A percentile compares a stretch with the other conserved stretches of the same genome.
These are phyloP conservation scores for Phoenicopterus ruber DNA, from an alignment of 2,113 vertebrate species.

Conservation along the genomic window DNA sequence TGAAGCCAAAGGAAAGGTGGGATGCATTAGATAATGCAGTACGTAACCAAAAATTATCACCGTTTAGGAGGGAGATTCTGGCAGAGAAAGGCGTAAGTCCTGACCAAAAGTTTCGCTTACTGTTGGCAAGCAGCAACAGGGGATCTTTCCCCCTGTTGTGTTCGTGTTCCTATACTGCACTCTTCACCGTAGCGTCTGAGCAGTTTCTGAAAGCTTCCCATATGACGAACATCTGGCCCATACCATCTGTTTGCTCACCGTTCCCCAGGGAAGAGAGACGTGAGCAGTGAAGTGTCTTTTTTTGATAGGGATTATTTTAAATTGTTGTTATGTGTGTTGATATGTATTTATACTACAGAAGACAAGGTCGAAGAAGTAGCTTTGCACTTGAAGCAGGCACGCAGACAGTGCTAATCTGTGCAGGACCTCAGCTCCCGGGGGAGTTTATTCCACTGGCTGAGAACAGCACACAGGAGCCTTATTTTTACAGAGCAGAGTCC, in stretches of 20 bases:
- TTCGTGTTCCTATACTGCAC: background rate
- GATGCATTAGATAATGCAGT: background rate
- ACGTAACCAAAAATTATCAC: background rate
- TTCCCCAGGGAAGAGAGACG: background rate
- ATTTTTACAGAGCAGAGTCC: background rate
- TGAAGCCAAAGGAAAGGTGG: background rate
- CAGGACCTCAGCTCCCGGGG: background rate
- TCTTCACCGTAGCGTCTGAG: background rate
- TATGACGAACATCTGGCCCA: background rate
- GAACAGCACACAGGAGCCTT: background rate
- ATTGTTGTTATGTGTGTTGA: background rate
- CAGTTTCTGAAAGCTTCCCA: background rate
- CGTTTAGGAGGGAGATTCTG: background rate
- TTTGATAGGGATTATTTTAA: background rate
- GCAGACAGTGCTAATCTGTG: background rate
- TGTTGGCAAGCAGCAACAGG: background rate
- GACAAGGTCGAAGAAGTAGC: background rate
- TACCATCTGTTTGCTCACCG: background rate
- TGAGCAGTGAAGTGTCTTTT: background rate
- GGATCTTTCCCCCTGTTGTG: background rate
- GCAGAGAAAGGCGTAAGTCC: background rate
- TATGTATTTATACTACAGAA: background rate
- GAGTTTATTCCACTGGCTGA: background rate
- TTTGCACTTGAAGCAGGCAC: background rate
- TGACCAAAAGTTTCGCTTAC: background rate